phyloP scores from a whole-genome alignment of 2,888 invertebrate species.

The Molanna angustata region DNA sequence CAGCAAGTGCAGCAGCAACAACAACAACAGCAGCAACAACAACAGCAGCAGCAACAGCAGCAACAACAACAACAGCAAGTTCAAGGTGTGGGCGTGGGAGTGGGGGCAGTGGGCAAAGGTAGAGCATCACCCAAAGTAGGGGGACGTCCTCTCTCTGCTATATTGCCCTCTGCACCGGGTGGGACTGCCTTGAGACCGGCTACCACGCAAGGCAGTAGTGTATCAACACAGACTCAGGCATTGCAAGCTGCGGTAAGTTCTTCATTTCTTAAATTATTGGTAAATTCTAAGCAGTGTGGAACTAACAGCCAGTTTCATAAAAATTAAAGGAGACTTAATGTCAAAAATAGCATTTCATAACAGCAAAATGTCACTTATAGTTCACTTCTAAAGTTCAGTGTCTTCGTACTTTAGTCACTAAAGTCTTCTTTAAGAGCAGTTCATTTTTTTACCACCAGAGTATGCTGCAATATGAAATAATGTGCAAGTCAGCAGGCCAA shows the following conservation, averaged over 20 bases:
- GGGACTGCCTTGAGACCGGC: conserved; percentile 65
- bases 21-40: background rate
- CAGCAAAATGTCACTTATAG: no score
- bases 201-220: conserved; percentile 56
- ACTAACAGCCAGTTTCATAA: no score
- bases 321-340: no score
- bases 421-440: no score
- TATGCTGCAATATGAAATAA: no score
- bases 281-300: no score
- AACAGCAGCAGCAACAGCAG: conserved; percentile 5
- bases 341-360: no score
- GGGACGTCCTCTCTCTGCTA: conserved; percentile 55
- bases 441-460: no score
- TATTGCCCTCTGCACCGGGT: conserved; percentile 58
- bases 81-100: background rate
- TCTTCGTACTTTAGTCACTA: no score
- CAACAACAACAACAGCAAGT: conserved; percentile 5
- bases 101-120: background rate
- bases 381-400: no score
- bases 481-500: no score
- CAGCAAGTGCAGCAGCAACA: conserved; percentile 4
- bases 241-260: conserved; percentile 49
- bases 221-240: conserved; percentile 75
- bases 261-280: no score
- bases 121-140: conserved; percentile 43